Evolutionary conservation across 1,140 invertebrate species (phyloP).

Genomic region (Piezodorus guildinii): DNA sequence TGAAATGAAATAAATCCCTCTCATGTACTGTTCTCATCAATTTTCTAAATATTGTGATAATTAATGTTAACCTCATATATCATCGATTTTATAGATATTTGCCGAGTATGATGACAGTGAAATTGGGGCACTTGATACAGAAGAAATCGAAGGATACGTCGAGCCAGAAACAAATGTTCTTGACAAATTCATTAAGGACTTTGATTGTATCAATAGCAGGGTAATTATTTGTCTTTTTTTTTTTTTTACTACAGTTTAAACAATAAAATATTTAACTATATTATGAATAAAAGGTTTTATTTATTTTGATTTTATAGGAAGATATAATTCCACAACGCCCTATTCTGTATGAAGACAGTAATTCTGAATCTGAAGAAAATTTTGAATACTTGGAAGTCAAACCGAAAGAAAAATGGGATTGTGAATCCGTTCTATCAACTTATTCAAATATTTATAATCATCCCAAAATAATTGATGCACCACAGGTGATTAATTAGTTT

Average conservation of each 20-base stretch:
- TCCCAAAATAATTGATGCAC: slow-evolving; percentile 74
- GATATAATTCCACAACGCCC: neutral
- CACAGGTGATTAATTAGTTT: slow-evolving; percentile 39
- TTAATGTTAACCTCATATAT: too few species aligned
- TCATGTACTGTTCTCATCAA: too few species aligned
- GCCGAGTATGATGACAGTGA: slow-evolving; percentile 79
- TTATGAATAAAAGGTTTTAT: neutral
- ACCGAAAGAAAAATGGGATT: slow-evolving; percentile 75
- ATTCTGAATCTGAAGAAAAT: slow-evolving; percentile 36
- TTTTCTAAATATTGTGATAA: too few species aligned
- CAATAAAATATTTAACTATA: neutral
- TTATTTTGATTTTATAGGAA: slow-evolving; percentile 4
- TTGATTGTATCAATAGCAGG: neutral
- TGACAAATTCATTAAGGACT: neutral
- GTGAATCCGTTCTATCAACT: slow-evolving; percentile 80
- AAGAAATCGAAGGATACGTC: slow-evolving; percentile 77
- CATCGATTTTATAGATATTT: slow-evolving; percentile 49
- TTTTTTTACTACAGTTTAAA: neutral
- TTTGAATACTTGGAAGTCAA: slow-evolving; percentile 46
- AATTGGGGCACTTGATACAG: slow-evolving; percentile 75
- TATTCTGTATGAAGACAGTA: slow-evolving; percentile 15
- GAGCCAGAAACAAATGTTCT: slow-evolving; percentile 39
- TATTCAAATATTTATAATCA: slow-evolving; percentile 86
- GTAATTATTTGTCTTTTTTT: neutral
- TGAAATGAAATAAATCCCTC: too few species aligned